Evolutionary conservation across 2,888 invertebrate species (phyloP).

Genomic region (Zonitis immaculata): DNA sequence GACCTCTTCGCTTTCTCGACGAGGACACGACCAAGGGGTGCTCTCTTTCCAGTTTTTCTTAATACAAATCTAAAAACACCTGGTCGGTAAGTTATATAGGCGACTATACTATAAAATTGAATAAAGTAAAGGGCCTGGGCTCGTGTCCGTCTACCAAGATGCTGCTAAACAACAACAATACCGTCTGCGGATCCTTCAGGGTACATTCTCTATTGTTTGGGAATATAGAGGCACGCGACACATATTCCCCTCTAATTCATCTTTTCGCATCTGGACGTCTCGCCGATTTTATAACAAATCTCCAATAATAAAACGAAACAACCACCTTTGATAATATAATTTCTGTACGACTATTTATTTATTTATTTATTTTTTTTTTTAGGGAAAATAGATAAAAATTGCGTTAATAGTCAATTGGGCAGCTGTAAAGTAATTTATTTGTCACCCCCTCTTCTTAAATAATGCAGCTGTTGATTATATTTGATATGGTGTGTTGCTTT

Average conservation of each 20-base stretch:
- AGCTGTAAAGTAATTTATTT: conserved; percentile 5
- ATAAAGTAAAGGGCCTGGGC: conserved; percentile 12
- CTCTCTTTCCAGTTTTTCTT: conserved; percentile 14
- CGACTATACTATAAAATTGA: background rate
- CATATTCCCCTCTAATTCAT: conserved; percentile 1
- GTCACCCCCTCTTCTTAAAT: background rate
- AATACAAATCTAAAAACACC: conserved; percentile 23
- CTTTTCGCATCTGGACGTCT: conserved; percentile 12
- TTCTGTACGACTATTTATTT: no score
- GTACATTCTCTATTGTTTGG: background rate
- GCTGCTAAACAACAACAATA: conserved; percentile 25
- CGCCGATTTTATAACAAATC: conserved; percentile 2
- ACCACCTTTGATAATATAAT: no score
- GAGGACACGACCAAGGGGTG: conserved; percentile 18
- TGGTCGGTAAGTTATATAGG: conserved; percentile 11
- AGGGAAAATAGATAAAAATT: no score
- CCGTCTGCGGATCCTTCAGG: conserved; percentile 21
- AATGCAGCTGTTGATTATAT: conserved; percentile 3
- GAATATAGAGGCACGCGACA: conserved; percentile 18
- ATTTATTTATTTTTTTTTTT: no score
- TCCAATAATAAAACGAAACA: background rate
- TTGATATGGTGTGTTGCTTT: background rate
- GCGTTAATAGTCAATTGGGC: background rate
- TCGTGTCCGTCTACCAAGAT: conserved; percentile 28
- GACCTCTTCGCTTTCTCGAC: conserved; percentile 8